These are phyloP conservation scores for Muscidifurax raptorellus DNA, from an alignment of 1,140 invertebrate genomes.

Conservation along the genomic window DNA sequence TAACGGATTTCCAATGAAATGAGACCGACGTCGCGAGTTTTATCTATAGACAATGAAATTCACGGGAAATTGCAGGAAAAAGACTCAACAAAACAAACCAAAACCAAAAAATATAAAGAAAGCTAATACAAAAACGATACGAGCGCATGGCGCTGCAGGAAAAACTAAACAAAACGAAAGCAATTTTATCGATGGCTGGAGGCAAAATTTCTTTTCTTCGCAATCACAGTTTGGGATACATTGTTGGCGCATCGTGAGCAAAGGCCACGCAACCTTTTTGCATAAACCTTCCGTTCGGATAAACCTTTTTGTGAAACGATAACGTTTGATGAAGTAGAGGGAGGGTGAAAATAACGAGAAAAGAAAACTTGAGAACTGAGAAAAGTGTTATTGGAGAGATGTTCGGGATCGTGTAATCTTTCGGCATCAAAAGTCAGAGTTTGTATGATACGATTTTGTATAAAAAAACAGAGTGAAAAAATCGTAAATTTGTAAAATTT, in stretches of 20 bases:
- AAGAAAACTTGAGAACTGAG: conserved; percentile 26
- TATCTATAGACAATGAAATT: conserved; percentile 24
- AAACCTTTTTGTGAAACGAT: conserved; percentile 39
- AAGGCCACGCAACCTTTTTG: conserved; percentile 47
- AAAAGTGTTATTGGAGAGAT: conserved; percentile 50
- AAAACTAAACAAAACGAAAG: conserved; percentile 15
- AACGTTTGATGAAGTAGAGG: conserved; percentile 20
- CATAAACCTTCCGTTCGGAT: conserved; percentile 44
- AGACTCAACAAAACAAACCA: background rate
- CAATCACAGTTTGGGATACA: conserved; percentile 49
- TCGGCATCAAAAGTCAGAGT: conserved; percentile 6
- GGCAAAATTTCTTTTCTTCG: conserved; percentile 41
- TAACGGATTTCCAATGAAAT: conserved; percentile 29
- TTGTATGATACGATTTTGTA: conserved; percentile 30
- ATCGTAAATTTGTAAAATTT: conserved; percentile 50
- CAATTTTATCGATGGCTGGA: background rate
- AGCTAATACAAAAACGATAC: conserved; percentile 14
- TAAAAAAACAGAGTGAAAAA: conserved; percentile 18
- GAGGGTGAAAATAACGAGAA: conserved; percentile 19
- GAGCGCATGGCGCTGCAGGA: background rate
- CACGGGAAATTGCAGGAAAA: conserved; percentile 4
- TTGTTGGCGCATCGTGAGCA: conserved; percentile 44
- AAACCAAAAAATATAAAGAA: conserved; percentile 10
- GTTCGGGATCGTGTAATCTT: background rate
- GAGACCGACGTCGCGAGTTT: conserved; percentile 48